A percentile compares a stretch with the other conserved stretches of the same genome.
These are phyloP conservation scores for Periophthalmus magnuspinnatus DNA, from an alignment of 2,797 vertebrate species.

Conservation along the genomic window DNA sequence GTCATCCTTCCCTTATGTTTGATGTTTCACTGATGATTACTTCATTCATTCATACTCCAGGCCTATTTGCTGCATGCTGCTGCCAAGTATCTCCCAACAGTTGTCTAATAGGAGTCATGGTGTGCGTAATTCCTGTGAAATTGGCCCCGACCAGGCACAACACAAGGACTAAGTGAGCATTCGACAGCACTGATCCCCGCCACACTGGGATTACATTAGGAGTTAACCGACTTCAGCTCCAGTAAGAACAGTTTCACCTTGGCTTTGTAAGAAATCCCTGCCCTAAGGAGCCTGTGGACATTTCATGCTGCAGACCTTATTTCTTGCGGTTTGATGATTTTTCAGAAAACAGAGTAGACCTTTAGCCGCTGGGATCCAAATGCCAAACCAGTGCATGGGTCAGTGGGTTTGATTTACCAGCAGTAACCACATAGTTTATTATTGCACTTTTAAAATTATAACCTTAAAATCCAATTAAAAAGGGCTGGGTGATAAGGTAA, in stretches of 20 bases:
- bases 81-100: constrained; percentile 42
- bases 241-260: constrained; percentile 25
- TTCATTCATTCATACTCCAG: constrained; percentile 11
- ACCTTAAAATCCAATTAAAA: too few species aligned
- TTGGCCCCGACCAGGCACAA: constrained; percentile 54
- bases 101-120: constrained; percentile 65
- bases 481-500: too few species aligned
- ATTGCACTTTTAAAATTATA: background rate
- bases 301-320: constrained; percentile 33
- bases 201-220: constrained; percentile 25
- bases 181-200: constrained; percentile 24
- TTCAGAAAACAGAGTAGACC: constrained; percentile 10
- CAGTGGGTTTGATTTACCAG: constrained; percentile 18
- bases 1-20: background rate
- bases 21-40: constrained; percentile 12
- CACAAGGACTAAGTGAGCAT: constrained; percentile 28
- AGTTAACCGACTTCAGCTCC: constrained; percentile 15
- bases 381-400: constrained; percentile 51
- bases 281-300: constrained; percentile 28
- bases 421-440: background rate
- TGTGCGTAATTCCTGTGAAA: constrained; percentile 68
- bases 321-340: constrained; percentile 25
- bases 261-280: constrained; percentile 24
- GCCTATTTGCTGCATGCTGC: constrained; percentile 36
- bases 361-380: constrained; percentile 37